phyloP scores from a whole-genome alignment of 2,113 vertebrate genomes.

The Nestor notabilis region DNA sequence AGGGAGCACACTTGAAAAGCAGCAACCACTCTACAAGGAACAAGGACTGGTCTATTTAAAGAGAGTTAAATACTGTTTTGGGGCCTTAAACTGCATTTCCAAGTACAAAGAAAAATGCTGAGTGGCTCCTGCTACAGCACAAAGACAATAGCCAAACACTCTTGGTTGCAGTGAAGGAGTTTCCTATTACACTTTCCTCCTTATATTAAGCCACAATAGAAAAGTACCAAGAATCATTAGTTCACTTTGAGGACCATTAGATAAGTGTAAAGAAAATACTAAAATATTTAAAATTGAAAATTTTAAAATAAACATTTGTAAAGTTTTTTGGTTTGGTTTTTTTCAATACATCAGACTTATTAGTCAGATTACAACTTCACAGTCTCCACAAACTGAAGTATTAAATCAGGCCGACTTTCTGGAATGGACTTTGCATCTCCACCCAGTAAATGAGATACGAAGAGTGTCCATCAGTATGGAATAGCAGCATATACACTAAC shows the following conservation, averaged over 20 bases:
- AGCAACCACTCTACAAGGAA: background rate
- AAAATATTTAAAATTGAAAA: background rate
- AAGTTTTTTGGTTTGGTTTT: background rate
- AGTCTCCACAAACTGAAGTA: background rate
- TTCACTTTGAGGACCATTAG: background rate
- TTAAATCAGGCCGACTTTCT: background rate
- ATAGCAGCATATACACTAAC: background rate
- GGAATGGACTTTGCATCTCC: background rate
- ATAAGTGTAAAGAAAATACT: background rate
- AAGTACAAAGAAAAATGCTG: background rate
- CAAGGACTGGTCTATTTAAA: background rate
- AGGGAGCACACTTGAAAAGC: background rate
- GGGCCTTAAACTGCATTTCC: background rate
- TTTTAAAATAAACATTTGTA: background rate
- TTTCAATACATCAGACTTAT: background rate
- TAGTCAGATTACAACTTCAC: background rate
- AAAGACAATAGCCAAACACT: background rate
- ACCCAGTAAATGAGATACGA: background rate
- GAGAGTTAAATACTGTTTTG: background rate
- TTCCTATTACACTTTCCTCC: background rate
- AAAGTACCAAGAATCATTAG: background rate
- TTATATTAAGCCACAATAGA: background rate
- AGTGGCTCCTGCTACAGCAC: background rate
- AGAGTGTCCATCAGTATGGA: rapidly evolving
- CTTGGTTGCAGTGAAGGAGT: background rate